phyloP scores from a whole-genome alignment of 53 echinoderm and acorn worm species.

The Temnopleurus reevesii region DNA sequence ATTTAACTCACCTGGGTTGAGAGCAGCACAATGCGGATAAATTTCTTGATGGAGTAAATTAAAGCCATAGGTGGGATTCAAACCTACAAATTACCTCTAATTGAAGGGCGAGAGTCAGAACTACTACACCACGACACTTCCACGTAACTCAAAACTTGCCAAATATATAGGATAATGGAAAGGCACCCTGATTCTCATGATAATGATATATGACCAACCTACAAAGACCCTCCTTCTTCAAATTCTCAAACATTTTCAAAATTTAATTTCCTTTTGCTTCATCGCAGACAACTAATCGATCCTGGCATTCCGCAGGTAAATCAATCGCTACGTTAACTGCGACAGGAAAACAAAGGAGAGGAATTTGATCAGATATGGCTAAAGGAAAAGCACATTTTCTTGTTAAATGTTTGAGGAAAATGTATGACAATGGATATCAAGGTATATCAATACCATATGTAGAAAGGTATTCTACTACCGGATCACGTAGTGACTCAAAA shows the following conservation, averaged over 20 bases:
- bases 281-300: background rate
- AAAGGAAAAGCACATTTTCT: constrained; percentile 19
- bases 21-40: too few species aligned
- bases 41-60: too few species aligned
- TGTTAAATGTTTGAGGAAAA: background rate
- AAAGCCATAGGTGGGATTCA: too few species aligned
- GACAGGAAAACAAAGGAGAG: background rate
- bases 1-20: too few species aligned
- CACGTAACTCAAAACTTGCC: too few species aligned
- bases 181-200: too few species aligned
- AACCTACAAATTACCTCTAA: too few species aligned
- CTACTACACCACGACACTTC: too few species aligned
- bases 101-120: too few species aligned
- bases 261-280: background rate
- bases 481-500: background rate
- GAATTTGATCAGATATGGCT: constrained; percentile 1
- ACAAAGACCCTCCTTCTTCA: background rate
- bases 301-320: background rate
- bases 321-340: background rate
- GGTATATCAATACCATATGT: background rate
- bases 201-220: background rate
- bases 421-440: background rate
- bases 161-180: too few species aligned
- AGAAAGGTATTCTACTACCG: background rate
- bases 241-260: background rate